Evolutionary conservation across 2,113 vertebrate genomes (phyloP).

Genomic region (Coryphaenoides rupestris): DNA sequence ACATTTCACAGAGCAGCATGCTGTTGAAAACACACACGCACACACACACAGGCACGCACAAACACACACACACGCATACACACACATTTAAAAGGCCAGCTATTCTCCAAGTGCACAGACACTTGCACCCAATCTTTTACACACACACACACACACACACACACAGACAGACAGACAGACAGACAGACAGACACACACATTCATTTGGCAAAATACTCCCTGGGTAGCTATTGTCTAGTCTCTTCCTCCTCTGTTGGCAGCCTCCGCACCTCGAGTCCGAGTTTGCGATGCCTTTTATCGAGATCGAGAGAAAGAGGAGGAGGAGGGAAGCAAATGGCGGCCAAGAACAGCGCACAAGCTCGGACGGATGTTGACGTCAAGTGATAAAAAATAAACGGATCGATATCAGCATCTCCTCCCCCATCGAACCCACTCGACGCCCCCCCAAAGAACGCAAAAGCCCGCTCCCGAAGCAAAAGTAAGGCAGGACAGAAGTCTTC

Average conservation of each 20-base stretch:
- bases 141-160: slow-evolving; percentile 60
- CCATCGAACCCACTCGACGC: slow-evolving; percentile 10
- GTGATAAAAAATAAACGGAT: slow-evolving; percentile 40
- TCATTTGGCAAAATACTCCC: slow-evolving; percentile 86
- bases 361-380: slow-evolving; percentile 23
- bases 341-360: slow-evolving; percentile 9
- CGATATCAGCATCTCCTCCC: slow-evolving; percentile 24
- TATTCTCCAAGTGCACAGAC: slow-evolving; percentile 81
- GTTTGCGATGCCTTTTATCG: slow-evolving; percentile 35
- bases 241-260: slow-evolving; percentile 61
- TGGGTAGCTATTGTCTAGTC: slow-evolving; percentile 33
- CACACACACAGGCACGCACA: slow-evolving; percentile 37
- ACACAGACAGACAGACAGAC: slow-evolving; percentile 6
- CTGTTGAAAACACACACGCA: slow-evolving; percentile 85
- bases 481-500: slow-evolving; percentile 64
- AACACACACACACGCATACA: slow-evolving; percentile 70
- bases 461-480: slow-evolving; percentile 28
- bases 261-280: slow-evolving; percentile 4
- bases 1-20: slow-evolving; percentile 91
- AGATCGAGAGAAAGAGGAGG: slow-evolving; percentile 19
- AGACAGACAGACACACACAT: slow-evolving; percentile 66
- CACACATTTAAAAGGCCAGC: slow-evolving; percentile 75
- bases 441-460: slow-evolving; percentile 25
- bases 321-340: slow-evolving; percentile 31
- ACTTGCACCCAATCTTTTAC: slow-evolving; percentile 65